phyloP scores from a whole-genome alignment of 1,140 invertebrate species.

The Danaus melanippus region DNA sequence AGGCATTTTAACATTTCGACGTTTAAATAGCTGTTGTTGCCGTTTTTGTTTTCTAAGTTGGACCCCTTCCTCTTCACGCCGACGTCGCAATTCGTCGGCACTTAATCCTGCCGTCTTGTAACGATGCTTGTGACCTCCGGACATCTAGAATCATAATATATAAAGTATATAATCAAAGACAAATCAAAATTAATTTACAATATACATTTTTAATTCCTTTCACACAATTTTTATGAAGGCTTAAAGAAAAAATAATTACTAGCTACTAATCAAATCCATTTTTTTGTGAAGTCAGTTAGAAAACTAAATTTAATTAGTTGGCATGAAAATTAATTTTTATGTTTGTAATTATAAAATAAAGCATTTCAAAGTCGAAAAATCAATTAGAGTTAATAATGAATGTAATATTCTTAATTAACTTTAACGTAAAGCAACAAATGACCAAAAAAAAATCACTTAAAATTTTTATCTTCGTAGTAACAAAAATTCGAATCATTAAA shows the following conservation, averaged over 20 bases:
- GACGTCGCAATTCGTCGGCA: conserved; percentile 90
- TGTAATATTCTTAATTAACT: no score
- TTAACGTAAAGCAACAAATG: no score
- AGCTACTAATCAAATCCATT: neutral
- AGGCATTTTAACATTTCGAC: conserved; percentile 87
- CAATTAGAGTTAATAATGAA: no score
- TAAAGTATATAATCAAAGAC: neutral
- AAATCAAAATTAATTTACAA: neutral
- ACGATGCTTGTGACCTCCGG: conserved; percentile 88
- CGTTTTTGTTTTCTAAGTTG: conserved; percentile 96
- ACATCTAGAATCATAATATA: conserved; percentile 74
- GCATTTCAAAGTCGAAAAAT: no score
- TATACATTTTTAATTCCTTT: neutral
- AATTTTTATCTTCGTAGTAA: no score
- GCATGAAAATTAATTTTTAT: no score
- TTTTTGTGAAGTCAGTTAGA: no score
- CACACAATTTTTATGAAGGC: no score
- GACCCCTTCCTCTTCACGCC: conserved; percentile 96
- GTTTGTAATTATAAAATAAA: no score
- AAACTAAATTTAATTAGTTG: no score
- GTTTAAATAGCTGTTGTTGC: conserved; percentile 93
- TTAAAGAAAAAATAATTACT: neutral
- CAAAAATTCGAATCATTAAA: no score
- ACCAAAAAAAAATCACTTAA: no score
- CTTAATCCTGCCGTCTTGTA: conserved; percentile 96